Conservation (phyloP, 2,888 invertebrate species). For the Dicyrtomina minuta region DNA sequence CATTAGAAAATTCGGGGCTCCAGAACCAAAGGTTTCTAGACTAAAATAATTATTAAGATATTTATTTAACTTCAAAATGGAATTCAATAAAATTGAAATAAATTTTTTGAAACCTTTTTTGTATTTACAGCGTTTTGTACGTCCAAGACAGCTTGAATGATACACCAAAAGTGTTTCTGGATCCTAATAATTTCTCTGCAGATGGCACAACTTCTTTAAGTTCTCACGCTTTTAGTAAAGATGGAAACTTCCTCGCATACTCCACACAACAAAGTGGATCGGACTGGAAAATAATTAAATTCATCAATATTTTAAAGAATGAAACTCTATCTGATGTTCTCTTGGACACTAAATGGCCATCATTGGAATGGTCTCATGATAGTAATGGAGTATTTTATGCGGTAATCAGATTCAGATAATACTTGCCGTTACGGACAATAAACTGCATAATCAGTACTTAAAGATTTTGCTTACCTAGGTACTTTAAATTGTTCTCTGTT, state of each 20-base stretch:
- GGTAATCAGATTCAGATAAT: slow-evolving; percentile 30
- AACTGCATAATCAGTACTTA: not conserved
- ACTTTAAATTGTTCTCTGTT: not conserved
- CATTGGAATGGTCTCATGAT: slow-evolving; percentile 62
- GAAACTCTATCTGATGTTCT: slow-evolving; percentile 60
- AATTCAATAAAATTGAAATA: not conserved
- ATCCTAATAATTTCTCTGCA: slow-evolving; percentile 61
- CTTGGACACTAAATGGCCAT: slow-evolving; percentile 60
- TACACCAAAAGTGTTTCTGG: slow-evolving; percentile 60
- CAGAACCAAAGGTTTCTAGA: slow-evolving; percentile 97
- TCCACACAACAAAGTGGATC: slow-evolving; percentile 61
- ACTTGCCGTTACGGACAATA: no score
- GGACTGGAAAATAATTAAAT: slow-evolving; percentile 61
- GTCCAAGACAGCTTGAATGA: slow-evolving; percentile 59
- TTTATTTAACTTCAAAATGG: not conserved
- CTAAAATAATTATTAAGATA: not conserved
- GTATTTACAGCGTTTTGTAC: slow-evolving; percentile 59
- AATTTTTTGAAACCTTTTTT: slow-evolving; percentile 16
- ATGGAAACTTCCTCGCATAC: slow-evolving; percentile 61
- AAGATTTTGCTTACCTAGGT: not conserved
- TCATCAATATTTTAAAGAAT: slow-evolving; percentile 42
- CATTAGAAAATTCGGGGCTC: slow-evolving; percentile 87
- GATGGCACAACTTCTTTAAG: slow-evolving; percentile 58
- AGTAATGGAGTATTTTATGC: slow-evolving; percentile 63
- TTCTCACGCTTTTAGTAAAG: slow-evolving; percentile 57